phyloP scores from a whole-genome alignment of 2,113 vertebrate species.

The Ciconia boyciana region DNA sequence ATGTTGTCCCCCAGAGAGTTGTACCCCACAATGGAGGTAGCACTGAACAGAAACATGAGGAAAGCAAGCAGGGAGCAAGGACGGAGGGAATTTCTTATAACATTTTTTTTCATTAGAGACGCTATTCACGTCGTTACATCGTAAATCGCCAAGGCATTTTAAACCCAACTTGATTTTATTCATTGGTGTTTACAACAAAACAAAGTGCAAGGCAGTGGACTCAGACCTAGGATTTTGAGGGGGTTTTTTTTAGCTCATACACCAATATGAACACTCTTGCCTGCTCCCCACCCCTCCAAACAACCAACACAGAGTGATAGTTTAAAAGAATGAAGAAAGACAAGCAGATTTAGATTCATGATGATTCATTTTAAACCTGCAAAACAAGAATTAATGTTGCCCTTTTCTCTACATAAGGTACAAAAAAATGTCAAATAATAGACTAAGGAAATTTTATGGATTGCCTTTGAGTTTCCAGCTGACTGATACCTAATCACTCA shows the following conservation, averaged over 20 bases:
- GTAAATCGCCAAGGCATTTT: not conserved
- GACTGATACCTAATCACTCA: not conserved
- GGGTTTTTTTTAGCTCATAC: not conserved
- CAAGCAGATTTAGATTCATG: not conserved
- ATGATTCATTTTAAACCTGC: not conserved
- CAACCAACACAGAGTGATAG: not conserved
- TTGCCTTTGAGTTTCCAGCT: not conserved
- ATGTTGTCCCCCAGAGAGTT: not conserved
- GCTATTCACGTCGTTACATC: not conserved
- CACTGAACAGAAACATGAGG: not conserved
- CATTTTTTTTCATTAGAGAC: not conserved
- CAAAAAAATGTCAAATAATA: not conserved
- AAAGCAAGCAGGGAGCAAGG: not conserved
- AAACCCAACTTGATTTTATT: not conserved
- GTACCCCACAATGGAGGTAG: not conserved
- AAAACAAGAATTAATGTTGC: not conserved
- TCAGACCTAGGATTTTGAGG: not conserved
- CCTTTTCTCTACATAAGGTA: not conserved
- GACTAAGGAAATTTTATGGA: accelerated
- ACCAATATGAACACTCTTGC: too few relatives aligned
- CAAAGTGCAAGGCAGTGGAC: not conserved
- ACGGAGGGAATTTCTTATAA: not conserved
- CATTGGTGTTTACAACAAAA: not conserved
- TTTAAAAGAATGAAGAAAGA: not conserved
- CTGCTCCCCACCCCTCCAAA: not conserved